Base-by-base conservation (phyloP, 1,140 invertebrate species). In the Dryas iulia region DNA sequence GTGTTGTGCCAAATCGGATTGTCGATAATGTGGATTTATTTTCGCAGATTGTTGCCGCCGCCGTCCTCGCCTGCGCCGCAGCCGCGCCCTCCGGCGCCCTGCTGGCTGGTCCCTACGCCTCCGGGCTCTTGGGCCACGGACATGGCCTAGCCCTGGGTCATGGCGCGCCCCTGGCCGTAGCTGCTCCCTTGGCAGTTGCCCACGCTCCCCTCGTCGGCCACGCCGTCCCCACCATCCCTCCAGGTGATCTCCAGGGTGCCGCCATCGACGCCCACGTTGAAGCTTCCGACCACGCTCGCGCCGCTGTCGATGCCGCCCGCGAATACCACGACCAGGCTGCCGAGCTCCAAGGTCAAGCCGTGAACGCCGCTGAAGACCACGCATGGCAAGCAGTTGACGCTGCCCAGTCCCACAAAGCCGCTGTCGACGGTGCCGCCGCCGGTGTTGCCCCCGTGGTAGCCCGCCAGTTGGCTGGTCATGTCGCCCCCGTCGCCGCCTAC, bases 301-400 rank as follows among this genome's bases (percentile, higher is more conserved):
- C 87, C 56, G 81, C 87, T 57, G 84, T 84, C 64, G 86, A 92
- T 66, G 84, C 86, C 53, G 82, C 77, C 68, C 83, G 90, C 53
- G 92, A 93, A 85, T 82, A 75, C 72, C 92, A 93, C 82, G 94
- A 94, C 91, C 93, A 94, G 78, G 88, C 93, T 69, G 85, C 93
- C 73, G 93, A 94, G 79, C 78, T 92, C 72, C 84, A 92, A n/a
- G 93, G 93, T 28, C 92, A 93, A 73, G 93, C 92, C 71, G 78
- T 90, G 76, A 94, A 93, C 83, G 93, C 93, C 71, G 93, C 93
- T 71, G 86, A 91, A 71, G 92, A 93, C 72, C 82, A 89, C 81
- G 90, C 92, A 33, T 90, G 89, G 86, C 93, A 93, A 76, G 82
- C 91, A 11, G 91, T 93, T 54, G 85, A 90, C 68, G 93, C 93